Evolutionary conservation across 2,888 invertebrate species (phyloP), one percentile per base, ranked within the genome.

Genomic region (Sinopyrophorus schimmeli): DNA sequence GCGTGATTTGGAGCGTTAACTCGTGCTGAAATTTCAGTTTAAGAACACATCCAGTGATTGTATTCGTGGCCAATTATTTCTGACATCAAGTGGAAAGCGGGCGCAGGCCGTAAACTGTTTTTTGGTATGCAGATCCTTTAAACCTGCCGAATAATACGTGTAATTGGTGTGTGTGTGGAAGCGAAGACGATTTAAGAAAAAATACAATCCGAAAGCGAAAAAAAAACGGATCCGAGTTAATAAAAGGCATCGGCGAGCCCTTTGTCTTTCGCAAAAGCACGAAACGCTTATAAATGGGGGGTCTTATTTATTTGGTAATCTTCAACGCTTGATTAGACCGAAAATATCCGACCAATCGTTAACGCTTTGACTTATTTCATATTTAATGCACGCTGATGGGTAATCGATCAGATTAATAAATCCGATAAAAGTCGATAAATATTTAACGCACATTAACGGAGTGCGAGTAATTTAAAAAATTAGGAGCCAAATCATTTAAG

Each of bases 1-100:
- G 38, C 38, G 38, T 38, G 38, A 38, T 38, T 38, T 12, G 18
- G 38, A 38, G 23, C 27, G 38, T 12, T 27, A 18, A 38, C 38
- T 38, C 24, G 23, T 38, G 27, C 24, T 14, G 12, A 7, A 27
- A 27, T 12, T 27, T 27, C 27, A 10, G 27, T 27, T 27, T 27
- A 14, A 14, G 14, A 27, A 27, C 27, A 27, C 27, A 27, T 27
- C 27, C 27, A 7, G 27, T 27, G 27, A 27, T 27, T 27, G 27
- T 11, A 12, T 27, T 27, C 27, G 27, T 27, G 27, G 6, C 27
- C 27, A 27, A 27, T 27, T 27, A 27, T 27, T 27, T 27, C 27
- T 27, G 27, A 27, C 27, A 27, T 27, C 12, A 27, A 27, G 12
- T 27, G 27, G 10, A 27, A 27, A 27, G 9, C 14, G 12, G 14